A percentile compares a stretch with the other conserved stretches of the same genome.
Conservation (phyloP, 30 jellyfish, hydroid and myxozoan species). For the Hydractinia symbiolongicarpus region DNA sequence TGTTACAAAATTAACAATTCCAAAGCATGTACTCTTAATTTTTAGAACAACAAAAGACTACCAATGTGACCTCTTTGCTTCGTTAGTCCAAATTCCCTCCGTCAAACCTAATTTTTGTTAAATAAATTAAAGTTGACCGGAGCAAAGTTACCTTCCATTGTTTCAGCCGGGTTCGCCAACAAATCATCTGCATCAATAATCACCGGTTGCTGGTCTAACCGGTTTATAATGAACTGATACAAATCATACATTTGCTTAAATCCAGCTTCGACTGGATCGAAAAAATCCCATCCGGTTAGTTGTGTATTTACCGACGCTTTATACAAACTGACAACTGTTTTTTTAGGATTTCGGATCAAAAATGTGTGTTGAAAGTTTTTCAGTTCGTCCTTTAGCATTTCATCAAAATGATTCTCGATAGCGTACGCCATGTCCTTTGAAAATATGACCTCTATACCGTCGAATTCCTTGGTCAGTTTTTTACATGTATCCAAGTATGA, state of each 20-base stretch:
- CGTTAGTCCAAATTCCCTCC: too few relatives aligned
- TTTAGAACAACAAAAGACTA: not conserved
- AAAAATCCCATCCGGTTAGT: conserved; percentile 80
- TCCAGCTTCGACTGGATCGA: conserved; percentile 75
- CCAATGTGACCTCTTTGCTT: not conserved
- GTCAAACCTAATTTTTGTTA: not conserved
- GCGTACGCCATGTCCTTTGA: conserved; percentile 79
- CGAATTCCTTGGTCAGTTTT: conserved; percentile 42
- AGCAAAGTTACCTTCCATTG: conserved; percentile 45
- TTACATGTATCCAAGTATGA: conserved; percentile 39
- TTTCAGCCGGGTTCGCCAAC: conserved; percentile 72
- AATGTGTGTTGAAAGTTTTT: conserved; percentile 64
- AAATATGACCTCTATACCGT: conserved; percentile 70
- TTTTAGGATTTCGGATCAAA: conserved; percentile 74
- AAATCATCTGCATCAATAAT: conserved; percentile 88
- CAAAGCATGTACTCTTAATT: not conserved
- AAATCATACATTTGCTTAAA: conserved; percentile 46
- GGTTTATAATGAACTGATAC: conserved; percentile 39
- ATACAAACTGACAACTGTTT: conserved; percentile 67
- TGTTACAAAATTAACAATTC: not conserved
- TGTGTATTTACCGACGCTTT: conserved; percentile 68
- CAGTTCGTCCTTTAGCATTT: conserved; percentile 41
- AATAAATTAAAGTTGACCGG: not conserved
- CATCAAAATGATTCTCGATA: conserved; percentile 49
- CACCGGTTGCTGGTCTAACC: conserved; percentile 46